Percentiles rank a stretch among this genome's conserved stretches.
Evolutionary conservation across 1,140 invertebrate genomes (phyloP).

Genomic region (Listronotus oregonensis): DNA sequence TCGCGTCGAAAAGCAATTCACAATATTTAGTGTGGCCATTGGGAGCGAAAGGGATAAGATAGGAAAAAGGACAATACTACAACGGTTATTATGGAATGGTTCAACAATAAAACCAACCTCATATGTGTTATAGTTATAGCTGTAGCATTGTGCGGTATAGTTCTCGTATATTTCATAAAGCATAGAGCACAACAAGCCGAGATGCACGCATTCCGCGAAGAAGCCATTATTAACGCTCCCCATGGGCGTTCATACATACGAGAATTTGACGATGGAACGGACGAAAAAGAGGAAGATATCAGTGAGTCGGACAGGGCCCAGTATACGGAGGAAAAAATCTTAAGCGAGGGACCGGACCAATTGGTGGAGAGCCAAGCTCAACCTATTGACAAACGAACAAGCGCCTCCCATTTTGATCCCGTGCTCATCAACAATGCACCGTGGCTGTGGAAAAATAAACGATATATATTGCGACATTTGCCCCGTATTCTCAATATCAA

Average conservation of each 20-base stretch:
- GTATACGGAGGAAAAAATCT: background rate
- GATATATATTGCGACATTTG: conserved; percentile 4
- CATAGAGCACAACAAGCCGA: conserved; percentile 2
- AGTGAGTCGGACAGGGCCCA: background rate
- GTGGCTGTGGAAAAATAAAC: conserved; percentile 4
- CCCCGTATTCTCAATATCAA: background rate
- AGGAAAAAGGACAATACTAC: conserved; percentile 1
- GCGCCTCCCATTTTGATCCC: background rate
- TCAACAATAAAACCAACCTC: conserved; percentile 2
- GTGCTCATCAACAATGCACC: background rate
- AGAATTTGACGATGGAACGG: background rate
- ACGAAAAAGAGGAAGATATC: conserved; percentile 1
- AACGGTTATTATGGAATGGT: conserved; percentile 4
- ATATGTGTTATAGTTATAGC: conserved; percentile 1
- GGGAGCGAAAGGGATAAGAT: conserved; percentile 1
- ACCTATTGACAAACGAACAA: background rate
- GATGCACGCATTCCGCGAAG: background rate
- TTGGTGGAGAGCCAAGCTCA: background rate
- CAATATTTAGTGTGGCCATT: conserved; percentile 1
- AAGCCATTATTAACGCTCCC: background rate
- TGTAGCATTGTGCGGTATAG: background rate
- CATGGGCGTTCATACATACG: background rate
- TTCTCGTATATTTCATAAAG: background rate
- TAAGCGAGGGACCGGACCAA: conserved; percentile 4
- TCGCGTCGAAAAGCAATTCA: conserved; percentile 1